phyloP scores from a whole-genome alignment of 2,888 invertebrate species.

The Hydraecia micacea region DNA sequence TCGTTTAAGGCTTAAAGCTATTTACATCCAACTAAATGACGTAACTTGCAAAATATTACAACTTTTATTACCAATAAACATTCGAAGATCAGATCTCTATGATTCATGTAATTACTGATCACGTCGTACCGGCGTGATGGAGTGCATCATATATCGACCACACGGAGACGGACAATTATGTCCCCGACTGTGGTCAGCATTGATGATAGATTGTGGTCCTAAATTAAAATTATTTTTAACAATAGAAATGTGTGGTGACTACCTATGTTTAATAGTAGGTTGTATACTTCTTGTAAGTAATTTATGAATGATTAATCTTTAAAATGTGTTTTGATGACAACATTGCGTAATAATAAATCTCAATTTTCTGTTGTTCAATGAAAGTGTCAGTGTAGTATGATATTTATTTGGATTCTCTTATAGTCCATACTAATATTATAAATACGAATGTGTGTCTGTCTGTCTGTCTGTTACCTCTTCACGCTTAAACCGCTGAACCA shows the following conservation, averaged over 20 bases:
- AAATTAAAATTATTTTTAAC: conserved; percentile 9
- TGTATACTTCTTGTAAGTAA: neutral
- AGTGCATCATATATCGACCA: conserved; percentile 1
- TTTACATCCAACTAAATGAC: neutral
- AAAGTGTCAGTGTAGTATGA: neutral
- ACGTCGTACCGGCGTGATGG: neutral
- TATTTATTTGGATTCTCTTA: too few relatives aligned
- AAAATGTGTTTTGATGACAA: neutral
- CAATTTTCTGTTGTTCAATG: neutral
- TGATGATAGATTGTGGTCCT: conserved; percentile 5
- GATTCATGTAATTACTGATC: conserved; percentile 25
- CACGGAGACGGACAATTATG: conserved; percentile 16
- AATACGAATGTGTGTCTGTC: too few relatives aligned
- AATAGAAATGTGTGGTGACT: conserved; percentile 1
- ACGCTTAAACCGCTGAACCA: too few relatives aligned
- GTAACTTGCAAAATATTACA: neutral
- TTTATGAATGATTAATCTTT: neutral
- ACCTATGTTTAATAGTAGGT: neutral
- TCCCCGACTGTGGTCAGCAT: conserved; percentile 28
- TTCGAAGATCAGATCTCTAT: conserved; percentile 1
- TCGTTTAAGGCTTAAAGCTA: neutral
- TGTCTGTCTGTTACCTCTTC: too few relatives aligned
- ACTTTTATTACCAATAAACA: conserved; percentile 1
- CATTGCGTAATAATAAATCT: neutral
- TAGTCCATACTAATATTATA: too few relatives aligned